phyloP scores from a whole-genome alignment of 2,113 vertebrate species.

The Micromys minutus region DNA sequence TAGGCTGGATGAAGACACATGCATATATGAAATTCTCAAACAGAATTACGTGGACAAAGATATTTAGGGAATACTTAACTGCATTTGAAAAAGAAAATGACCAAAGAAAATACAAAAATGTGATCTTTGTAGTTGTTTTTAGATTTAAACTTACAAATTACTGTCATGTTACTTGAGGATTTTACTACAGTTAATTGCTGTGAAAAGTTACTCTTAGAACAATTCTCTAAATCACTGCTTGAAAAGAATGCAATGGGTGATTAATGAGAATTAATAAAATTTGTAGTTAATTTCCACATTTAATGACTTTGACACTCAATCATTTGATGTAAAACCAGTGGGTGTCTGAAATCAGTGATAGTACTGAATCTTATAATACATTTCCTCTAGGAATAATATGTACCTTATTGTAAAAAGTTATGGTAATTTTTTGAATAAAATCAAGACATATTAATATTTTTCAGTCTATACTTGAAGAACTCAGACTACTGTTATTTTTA shows the following conservation, averaged over 20 bases:
- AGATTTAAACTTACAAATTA: conserved; percentile 12
- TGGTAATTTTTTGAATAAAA: neutral
- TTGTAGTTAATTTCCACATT: neutral
- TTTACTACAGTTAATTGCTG: neutral
- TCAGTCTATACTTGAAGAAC: neutral
- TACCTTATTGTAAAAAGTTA: neutral
- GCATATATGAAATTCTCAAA: neutral
- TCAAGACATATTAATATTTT: neutral
- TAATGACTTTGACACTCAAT: conserved; percentile 25
- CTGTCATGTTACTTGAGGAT: neutral
- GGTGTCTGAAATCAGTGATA: neutral
- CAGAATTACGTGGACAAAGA: conserved; percentile 17
- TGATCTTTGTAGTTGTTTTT: conserved; percentile 22
- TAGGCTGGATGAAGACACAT: neutral
- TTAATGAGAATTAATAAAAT: conserved; percentile 28
- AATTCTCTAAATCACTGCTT: conserved; percentile 20
- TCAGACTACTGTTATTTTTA: conserved; percentile 28
- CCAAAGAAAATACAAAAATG: neutral
- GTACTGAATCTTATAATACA: neutral
- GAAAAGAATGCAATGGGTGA: neutral
- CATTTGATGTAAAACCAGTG: neutral
- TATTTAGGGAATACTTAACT: conserved; percentile 18
- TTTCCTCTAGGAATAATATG: neutral
- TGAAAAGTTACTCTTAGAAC: neutral
- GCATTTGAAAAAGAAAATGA: conserved; percentile 42